Conservation (phyloP, 92 coral and sea anemone species). For the Zoanthus gigantus region DNA sequence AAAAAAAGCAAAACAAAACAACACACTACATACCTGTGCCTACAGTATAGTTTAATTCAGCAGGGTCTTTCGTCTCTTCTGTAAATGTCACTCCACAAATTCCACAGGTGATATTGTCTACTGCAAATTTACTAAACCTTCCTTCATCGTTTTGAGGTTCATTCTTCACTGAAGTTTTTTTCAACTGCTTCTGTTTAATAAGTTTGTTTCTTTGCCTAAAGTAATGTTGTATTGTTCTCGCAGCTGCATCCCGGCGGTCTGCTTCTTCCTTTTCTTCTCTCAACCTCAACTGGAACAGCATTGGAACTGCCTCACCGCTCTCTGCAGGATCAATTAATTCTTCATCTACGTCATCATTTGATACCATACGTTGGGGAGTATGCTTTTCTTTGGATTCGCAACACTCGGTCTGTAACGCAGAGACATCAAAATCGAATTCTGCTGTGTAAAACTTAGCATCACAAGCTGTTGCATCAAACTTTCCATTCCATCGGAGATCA, state of each 20-base stretch:
- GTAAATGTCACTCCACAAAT: slow-evolving; percentile 74
- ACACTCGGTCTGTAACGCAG: slow-evolving; percentile 28
- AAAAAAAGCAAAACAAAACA: not conserved
- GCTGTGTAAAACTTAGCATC: slow-evolving; percentile 45
- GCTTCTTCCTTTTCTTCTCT: slow-evolving; percentile 36
- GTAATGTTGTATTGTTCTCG: slow-evolving; percentile 17
- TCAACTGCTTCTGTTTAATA: not conserved
- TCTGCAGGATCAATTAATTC: slow-evolving; percentile 10
- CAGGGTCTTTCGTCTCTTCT: not conserved
- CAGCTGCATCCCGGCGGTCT: slow-evolving; percentile 35
- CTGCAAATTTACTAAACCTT: slow-evolving; percentile 67
- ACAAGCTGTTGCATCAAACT: slow-evolving; percentile 6
- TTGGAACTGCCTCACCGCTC: not conserved
- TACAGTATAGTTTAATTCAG: not conserved
- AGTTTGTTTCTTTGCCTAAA: slow-evolving; percentile 14
- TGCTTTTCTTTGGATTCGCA: slow-evolving; percentile 3
- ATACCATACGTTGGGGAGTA: not conserved
- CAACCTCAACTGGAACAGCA: not conserved
- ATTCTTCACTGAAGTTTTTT: not conserved
- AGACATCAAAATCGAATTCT: slow-evolving; percentile 46
- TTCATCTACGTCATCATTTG: not conserved
- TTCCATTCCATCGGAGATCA: slow-evolving; percentile 75
- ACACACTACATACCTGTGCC: slow-evolving; percentile 12
- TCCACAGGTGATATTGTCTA: slow-evolving; percentile 78
- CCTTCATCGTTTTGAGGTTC: slow-evolving; percentile 29